Evolutionary conservation across 2,888 invertebrate genomes (phyloP), one percentile per base, ranked within the genome.

Genomic region (Podotricha telesiphe): DNA sequence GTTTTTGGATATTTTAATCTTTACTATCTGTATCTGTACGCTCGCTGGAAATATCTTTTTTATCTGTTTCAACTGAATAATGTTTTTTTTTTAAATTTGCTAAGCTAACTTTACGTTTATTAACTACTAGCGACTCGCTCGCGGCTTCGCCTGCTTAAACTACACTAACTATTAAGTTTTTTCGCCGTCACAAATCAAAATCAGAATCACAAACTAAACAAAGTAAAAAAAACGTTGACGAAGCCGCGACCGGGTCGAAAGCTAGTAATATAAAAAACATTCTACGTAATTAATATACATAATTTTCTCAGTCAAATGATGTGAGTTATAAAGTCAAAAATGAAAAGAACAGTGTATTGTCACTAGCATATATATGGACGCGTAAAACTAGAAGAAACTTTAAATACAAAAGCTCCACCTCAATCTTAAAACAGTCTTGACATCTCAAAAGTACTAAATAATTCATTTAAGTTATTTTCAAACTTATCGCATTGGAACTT

Each of bases 1-100:
- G 45, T 72, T 68, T 68, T 63, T 28, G 55, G 62, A 67, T 62
- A 65, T 69, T 67, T 67, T 62, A 61, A 67, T 67, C 53, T 67
- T 40, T 50, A 50, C 48, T 40, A 50, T 53, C 61, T 59, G 13
- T 45, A 19, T 17, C 28, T 22, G 20, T 53, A 51, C 45, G 55
- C 53, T 47, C 28, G 51, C 34, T 62, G 37, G 40, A 22, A 37
- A 47, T 61, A 61, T 47, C 6, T 62, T 48, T 62, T 62, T 48
- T 48, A 62, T 48, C 62, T 62, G 34, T 48, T 62, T 62, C 19
- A 48, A 19, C 48, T 47, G 13, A 17, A 34, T n/a, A 10, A 8
- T 28, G 15, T 28, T 55, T 28, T 45, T 22, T 58, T 45, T 20
- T 59, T 45, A 11, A 19, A 19, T 22, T 22, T 45, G 22, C 11